phyloP scores from a whole-genome alignment of 23 tunicate species.

The Trididemnum nubilum region DNA sequence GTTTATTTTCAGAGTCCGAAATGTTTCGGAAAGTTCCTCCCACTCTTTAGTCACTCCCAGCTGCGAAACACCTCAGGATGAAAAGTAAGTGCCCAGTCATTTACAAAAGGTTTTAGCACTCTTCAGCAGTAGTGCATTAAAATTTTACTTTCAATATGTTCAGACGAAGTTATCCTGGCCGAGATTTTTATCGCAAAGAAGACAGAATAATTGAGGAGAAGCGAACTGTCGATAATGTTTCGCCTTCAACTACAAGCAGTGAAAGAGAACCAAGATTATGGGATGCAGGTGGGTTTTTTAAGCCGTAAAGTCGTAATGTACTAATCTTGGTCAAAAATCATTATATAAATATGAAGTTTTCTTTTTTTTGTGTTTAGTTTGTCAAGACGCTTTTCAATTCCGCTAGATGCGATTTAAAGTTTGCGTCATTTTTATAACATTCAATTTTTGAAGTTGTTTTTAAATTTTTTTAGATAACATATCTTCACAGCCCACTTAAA shows the following conservation, averaged over 20 bases:
- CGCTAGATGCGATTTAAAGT: too few species aligned
- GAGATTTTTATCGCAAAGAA: conserved; percentile 46
- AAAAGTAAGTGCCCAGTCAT: conserved; percentile 37
- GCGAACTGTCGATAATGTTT: conserved; percentile 42
- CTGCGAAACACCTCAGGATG: conserved; percentile 51
- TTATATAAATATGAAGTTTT: too few species aligned
- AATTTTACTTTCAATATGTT: too few species aligned
- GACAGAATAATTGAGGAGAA: conserved; percentile 38
- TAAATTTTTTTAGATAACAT: too few species aligned
- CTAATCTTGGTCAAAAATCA: neutral
- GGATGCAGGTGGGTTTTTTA: conserved; percentile 51
- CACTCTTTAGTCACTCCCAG: conserved; percentile 50
- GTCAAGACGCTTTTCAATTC: too few species aligned
- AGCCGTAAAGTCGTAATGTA: too few species aligned
- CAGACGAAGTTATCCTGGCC: neutral
- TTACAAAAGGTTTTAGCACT: too few species aligned
- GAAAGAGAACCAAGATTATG: conserved; percentile 65
- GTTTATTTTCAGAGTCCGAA: conserved; percentile 20
- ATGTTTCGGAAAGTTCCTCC: conserved; percentile 72
- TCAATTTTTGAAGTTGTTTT: too few species aligned
- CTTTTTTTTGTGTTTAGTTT: too few species aligned
- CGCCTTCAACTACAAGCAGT: conserved; percentile 33
- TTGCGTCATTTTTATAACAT: too few species aligned
- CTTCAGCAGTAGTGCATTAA: too few species aligned
- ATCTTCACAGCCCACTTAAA: too few species aligned